These are phyloP conservation scores for Chrysaora quinquecirrha DNA, from an alignment of 30 jellyfish, hydroid and myxozoan genomes.

Conservation along the genomic window DNA sequence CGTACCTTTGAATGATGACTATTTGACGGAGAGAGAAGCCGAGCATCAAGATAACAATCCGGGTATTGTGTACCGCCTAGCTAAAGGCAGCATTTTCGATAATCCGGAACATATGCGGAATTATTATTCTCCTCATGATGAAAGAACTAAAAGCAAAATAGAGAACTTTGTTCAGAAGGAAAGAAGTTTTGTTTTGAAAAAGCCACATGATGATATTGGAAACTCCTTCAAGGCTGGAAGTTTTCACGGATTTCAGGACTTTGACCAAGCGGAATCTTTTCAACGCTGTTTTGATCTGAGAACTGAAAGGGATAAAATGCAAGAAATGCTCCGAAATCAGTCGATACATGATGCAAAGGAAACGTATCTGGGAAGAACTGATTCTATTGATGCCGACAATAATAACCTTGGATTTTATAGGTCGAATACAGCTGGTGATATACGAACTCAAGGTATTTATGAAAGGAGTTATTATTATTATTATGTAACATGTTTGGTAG, in stretches of 20 bases:
- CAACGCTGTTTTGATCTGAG: neutral
- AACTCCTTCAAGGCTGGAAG: neutral
- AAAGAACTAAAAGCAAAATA: neutral
- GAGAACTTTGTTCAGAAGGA: neutral
- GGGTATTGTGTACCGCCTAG: neutral
- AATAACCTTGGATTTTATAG: neutral
- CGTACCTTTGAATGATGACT: neutral
- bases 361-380: neutral
- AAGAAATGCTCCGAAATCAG: neutral
- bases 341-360: neutral
- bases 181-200: neutral
- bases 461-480: too few relatives aligned
- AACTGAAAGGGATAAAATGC: neutral
- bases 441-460: constrained; percentile 6
- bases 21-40: neutral
- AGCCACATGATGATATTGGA: neutral
- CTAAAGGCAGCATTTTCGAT: neutral
- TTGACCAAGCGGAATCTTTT: neutral
- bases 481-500: too few relatives aligned
- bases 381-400: neutral
- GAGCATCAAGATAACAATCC: neutral
- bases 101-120: neutral
- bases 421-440: neutral
- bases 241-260: neutral
- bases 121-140: too few relatives aligned